These are phyloP conservation scores for Eupithecia dodoneata DNA, from an alignment of 2,888 invertebrate genomes.

Conservation along the genomic window DNA sequence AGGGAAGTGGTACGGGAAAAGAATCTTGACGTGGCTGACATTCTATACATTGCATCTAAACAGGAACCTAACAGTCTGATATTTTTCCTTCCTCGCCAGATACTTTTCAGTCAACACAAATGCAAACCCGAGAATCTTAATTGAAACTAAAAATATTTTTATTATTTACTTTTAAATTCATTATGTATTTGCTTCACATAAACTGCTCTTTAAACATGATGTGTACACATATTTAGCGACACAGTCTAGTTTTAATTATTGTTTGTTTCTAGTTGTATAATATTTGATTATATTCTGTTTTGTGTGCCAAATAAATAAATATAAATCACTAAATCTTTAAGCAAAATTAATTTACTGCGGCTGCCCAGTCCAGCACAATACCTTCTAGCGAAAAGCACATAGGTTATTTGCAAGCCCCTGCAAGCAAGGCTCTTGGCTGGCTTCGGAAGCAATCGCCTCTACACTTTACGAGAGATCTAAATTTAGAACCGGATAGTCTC, in stretches of 20 bases:
- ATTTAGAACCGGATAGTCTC: constrained; percentile 39
- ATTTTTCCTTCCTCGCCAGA: background rate
- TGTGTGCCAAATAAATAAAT: too few species aligned
- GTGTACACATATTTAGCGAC: too few species aligned
- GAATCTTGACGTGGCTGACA: background rate
- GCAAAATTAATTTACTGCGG: constrained; percentile 18
- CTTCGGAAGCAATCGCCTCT: constrained; percentile 28
- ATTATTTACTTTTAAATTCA: too few species aligned
- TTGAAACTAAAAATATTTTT: background rate
- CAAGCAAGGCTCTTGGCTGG: constrained; percentile 13
- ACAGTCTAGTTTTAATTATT: too few species aligned
- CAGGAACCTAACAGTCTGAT: background rate
- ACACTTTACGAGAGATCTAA: constrained; percentile 35
- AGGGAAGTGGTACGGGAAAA: background rate
- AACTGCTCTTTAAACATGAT: too few species aligned
- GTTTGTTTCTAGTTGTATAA: too few species aligned
- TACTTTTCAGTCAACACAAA: background rate
- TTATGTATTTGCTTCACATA: too few species aligned
- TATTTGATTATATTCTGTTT: too few species aligned
- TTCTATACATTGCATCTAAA: background rate
- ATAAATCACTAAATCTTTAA: background rate
- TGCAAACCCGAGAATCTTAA: background rate
- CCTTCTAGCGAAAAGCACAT: constrained; percentile 24
- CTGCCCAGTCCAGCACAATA: background rate
- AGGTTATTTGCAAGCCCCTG: constrained; percentile 28